Conservation (phyloP, 1,140 invertebrate species). For the Ostrea denselamellosa region DNA sequence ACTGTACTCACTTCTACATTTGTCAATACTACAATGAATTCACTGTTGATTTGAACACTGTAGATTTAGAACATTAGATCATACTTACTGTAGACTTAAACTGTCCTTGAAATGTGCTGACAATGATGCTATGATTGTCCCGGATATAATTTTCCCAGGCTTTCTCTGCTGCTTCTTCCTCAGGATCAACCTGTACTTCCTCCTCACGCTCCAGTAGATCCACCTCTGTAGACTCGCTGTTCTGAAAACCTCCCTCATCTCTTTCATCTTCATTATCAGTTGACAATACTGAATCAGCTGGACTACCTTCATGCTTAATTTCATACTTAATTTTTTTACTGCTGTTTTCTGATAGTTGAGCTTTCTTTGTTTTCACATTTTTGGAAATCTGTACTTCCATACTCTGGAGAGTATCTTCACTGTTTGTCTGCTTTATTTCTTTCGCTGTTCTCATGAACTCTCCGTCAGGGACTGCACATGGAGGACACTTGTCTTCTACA, state of each 20-base stretch:
- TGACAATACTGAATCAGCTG: neutral
- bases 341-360: neutral
- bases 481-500: neutral
- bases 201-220: conserved; percentile 41
- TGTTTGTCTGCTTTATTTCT: conserved; percentile 4
- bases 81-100: conserved; percentile 85
- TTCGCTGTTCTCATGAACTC: neutral
- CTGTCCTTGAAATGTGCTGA: conserved; percentile 87
- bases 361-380: conserved; percentile 33
- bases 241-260: conserved; percentile 8
- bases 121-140: conserved; percentile 84
- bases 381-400: conserved; percentile 53
- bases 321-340: conserved; percentile 15
- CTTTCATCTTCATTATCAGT: conserved; percentile 41
- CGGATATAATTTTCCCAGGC: conserved; percentile 84
- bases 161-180: conserved; percentile 79
- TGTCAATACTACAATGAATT: neutral
- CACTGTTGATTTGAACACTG: neutral
- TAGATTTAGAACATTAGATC: no score
- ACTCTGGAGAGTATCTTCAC: neutral
- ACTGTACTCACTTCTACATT: no score
- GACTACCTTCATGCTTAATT: conserved; percentile 12
- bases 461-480: neutral
- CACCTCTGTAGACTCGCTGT: conserved; percentile 33
- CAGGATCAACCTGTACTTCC: conserved; percentile 41